Percentiles rank a stretch among this genome's conserved stretches.
phyloP scores from a whole-genome alignment of 1,140 invertebrate genomes.

The Euwallacea fornicatus region DNA sequence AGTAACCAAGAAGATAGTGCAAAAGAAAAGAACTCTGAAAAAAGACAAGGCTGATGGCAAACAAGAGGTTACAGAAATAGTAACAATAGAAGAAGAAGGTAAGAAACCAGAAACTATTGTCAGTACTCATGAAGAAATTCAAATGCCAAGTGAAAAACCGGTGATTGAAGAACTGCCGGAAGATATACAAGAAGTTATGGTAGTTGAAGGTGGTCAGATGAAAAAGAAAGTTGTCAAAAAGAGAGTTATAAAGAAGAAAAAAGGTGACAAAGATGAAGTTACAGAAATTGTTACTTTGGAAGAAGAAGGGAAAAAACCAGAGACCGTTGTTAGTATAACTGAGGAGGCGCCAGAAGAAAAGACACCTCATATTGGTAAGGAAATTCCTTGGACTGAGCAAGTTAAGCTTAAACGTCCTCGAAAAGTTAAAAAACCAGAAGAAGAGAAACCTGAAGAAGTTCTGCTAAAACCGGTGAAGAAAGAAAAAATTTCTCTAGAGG shows the following conservation, averaged over 20 bases:
- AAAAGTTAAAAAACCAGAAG: constrained; percentile 37
- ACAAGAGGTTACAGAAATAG: constrained; percentile 25
- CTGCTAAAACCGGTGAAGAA: constrained; percentile 48
- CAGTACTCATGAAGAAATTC: constrained; percentile 38
- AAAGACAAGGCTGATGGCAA: constrained; percentile 40
- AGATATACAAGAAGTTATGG: constrained; percentile 42
- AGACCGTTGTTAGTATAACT: constrained; percentile 49
- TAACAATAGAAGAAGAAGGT: constrained; percentile 20
- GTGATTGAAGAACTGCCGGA: constrained; percentile 45
- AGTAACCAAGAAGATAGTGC: constrained; percentile 43
- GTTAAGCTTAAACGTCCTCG: constrained; percentile 41
- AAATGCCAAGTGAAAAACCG: constrained; percentile 8
- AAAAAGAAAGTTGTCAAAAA: constrained; percentile 48
- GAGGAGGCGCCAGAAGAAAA: constrained; percentile 40
- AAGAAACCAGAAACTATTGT: constrained; percentile 12
- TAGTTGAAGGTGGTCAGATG: constrained; percentile 34
- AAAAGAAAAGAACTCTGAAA: constrained; percentile 38
- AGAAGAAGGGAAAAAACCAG: constrained; percentile 53
- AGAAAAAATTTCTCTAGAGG: constrained; percentile 50
- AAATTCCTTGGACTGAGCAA: constrained; percentile 45
- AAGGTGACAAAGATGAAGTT: constrained; percentile 45
- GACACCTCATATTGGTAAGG: constrained; percentile 36
- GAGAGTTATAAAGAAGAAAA: constrained; percentile 49
- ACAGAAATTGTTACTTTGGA: constrained; percentile 49
- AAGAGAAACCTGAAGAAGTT: constrained; percentile 52